Evolutionary conservation across 2,113 vertebrate species (phyloP), one percentile per base, ranked within the genome.

Genomic region (Anser cygnoides): DNA sequence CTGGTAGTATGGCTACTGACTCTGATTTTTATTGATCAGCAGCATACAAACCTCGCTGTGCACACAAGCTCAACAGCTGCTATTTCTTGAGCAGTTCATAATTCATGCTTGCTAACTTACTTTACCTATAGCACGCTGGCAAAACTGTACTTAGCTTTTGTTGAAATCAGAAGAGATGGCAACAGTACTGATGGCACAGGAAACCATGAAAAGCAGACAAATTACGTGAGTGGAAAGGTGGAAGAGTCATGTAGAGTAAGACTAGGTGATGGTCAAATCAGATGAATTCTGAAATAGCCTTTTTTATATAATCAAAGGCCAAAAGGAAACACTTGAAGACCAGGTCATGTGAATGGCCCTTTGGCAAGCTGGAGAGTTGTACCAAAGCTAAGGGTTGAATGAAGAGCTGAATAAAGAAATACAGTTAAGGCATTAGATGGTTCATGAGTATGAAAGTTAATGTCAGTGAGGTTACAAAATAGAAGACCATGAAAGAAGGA

Each of bases 11-110:
- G 92, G 95, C 89, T 96, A 87, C 95, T 92, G 90, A 84, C 84
- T 95, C 95, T 95, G 96, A 97, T 97, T 96, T 96, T 96, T 97
- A 97, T 95, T 97, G 95, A 97, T 96, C 96, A 96, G 62, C 91
- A 89, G 91, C 94, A 95, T 89, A 95, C 91, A 96, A 82, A 92
- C 91, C 96, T 97, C 0, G 55, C 96, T 97, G 96, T 96, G 96
- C 94, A 87, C 93, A 96, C 92, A 89, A 96, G 77, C 94, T 91
- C 92, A 92, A 95, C 96, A 97, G 95, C 95, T 97, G 96, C 94
- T 96, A 57, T 95, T 95, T 89, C 96, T 97, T 93, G 91, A 96
- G 77, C 87, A 91, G 84, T 97, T 95, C 95, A 97, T 97, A 95
- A 95, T 94, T 97, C 96, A 96, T 92, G 71, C 71, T 90, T 92